Base-by-base conservation (phyloP, 2,888 invertebrate species). In the Tenthredo mesomela region DNA sequence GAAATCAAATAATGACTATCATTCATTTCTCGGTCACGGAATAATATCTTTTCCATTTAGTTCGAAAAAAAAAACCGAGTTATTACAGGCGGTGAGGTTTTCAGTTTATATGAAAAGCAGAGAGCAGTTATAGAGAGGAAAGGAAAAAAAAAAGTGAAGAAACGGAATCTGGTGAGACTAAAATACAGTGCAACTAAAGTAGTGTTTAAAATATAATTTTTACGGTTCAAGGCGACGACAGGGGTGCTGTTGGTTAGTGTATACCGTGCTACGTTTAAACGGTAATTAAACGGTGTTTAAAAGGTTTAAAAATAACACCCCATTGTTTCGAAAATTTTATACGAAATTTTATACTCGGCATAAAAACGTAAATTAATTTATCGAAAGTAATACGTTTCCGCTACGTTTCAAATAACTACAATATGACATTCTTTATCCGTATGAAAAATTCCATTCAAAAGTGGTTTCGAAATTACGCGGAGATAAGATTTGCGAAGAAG, bases 201-300 rank as follows among this genome's bases (percentile, higher is more conserved):
- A 80, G 61, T 61, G 80, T 80, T 80, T 80, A 21, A 80, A 80
- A 80, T 80, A 80, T 61, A 80, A 61, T 80, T 80, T 80, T 80
- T 37, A 80, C 80, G 58, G 21, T 50, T 40, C 12, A 40, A 80
- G 40, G 80, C 80, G 80, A 61, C 80, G 80, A 80, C 61, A 80
- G 80, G 80, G 80, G 6, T 61, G 80, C 77, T n/a, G 50, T 58
- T 58, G 10, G 37, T 4, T 40, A n/a, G 78, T 58, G 61, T 58
- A 37, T 40, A 61, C 25, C n/a, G 58, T 37, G 61, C 40, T 61
- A 7, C 58, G 40, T 80, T 61, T 80, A 80, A 80, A 58, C 40
- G 40, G 58, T 80, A 40, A 61, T 61, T 61, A 80, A 80, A 80
- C 61, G 12, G 40, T 40, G 80, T 80, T 80, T 40, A 80, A 80